A percentile compares a stretch with the other conserved stretches of the same genome.
These are phyloP conservation scores for Anthopleura sola DNA, from an alignment of 64 coral and sea anemone genomes.

Conservation along the genomic window DNA sequence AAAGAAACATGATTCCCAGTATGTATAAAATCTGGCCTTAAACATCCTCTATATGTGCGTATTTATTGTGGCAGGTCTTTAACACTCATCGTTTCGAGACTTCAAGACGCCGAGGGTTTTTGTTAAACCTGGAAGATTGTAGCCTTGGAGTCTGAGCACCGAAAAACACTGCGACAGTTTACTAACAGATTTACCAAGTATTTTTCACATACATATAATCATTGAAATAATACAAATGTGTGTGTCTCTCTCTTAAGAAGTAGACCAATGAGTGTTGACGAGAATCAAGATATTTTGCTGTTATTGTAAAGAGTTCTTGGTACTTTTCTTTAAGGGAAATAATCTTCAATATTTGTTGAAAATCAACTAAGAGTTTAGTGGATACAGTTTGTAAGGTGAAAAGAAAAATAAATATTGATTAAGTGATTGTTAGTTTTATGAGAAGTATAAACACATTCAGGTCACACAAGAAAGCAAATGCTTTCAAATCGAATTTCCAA, in stretches of 20 bases:
- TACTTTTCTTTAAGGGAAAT: not conserved
- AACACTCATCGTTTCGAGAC: not conserved
- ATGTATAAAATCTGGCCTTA: not conserved
- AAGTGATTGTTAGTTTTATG: not conserved
- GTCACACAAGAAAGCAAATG: not conserved
- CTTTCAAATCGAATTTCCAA: not conserved
- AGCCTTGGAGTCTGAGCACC: not conserved
- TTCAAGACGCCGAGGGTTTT: not conserved
- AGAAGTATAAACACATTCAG: not conserved
- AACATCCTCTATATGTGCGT: not conserved
- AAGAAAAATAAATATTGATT: constrained; percentile 9
- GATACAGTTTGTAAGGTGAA: not conserved
- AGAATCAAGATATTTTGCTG: not conserved
- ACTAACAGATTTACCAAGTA: not conserved
- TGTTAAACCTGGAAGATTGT: not conserved
- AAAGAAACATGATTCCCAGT: not conserved
- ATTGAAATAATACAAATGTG: not conserved
- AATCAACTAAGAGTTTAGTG: not conserved
- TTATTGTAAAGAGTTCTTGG: not conserved
- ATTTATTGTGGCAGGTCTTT: constrained; percentile 19
- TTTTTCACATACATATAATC: not conserved
- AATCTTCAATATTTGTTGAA: not conserved
- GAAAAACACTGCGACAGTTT: not conserved
- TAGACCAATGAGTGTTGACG: too few relatives aligned
- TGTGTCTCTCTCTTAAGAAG: too few relatives aligned